Conservation (phyloP, 2,888 invertebrate genomes). For the Dexiosoma caninum region DNA sequence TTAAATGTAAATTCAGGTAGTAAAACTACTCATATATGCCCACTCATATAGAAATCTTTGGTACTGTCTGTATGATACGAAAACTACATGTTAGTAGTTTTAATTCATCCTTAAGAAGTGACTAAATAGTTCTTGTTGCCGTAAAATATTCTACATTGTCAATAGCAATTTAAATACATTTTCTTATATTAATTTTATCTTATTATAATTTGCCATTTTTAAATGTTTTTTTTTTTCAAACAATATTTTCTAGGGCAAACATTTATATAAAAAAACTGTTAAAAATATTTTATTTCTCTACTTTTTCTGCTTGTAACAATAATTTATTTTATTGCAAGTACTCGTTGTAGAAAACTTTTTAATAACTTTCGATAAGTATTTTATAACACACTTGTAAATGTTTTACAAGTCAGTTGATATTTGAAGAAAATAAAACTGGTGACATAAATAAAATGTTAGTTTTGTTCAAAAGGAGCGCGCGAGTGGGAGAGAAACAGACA, state of each 20-base stretch:
- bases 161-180: no score
- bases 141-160: no score
- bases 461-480: background rate
- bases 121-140: no score
- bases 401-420: slow-evolving; percentile 57
- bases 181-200: no score
- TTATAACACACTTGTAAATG: slow-evolving; percentile 60
- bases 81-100: no score
- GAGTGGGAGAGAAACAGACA: background rate
- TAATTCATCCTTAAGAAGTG: no score
- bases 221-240: no score
- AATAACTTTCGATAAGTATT: slow-evolving; percentile 62
- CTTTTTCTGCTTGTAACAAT: background rate
- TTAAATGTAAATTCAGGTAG: no score
- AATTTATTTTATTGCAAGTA: slow-evolving; percentile 29
- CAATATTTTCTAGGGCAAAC: slow-evolving; percentile 20
- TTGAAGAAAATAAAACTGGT: slow-evolving; percentile 51
- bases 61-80: no score
- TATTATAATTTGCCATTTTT: no score
- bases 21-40: no score
- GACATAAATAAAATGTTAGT: slow-evolving; percentile 55
- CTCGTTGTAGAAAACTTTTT: slow-evolving; percentile 45
- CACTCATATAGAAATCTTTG: no score
- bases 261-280: slow-evolving; percentile 4
- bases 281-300: background rate